phyloP scores from a whole-genome alignment of 2,888 invertebrate genomes.

The Platycnemis pennipes region DNA sequence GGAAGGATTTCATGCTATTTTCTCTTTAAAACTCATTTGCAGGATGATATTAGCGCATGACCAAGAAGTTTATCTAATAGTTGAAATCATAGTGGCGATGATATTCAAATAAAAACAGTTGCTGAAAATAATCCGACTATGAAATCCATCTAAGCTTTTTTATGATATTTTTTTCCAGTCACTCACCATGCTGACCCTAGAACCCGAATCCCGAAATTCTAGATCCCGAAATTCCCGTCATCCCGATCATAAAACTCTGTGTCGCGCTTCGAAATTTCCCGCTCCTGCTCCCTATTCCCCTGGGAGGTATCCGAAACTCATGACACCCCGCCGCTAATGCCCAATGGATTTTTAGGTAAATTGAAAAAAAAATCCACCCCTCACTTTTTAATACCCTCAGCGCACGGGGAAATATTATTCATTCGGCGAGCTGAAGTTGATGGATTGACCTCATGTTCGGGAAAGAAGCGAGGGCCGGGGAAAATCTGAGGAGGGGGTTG shows the following conservation, averaged over 20 bases:
- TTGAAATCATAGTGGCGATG: too few species aligned
- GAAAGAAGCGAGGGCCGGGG: neutral
- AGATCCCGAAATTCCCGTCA: neutral
- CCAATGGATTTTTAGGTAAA: slow-evolving; percentile 55
- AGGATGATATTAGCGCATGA: too few species aligned
- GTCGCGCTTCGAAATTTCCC: neutral
- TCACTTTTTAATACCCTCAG: slow-evolving; percentile 49
- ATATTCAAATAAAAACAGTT: too few species aligned
- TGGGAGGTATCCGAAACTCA: neutral
- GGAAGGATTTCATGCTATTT: too few species aligned
- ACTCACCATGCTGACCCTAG: neutral
- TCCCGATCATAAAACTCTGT: neutral
- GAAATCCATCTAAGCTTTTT: neutral
- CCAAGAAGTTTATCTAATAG: too few species aligned
- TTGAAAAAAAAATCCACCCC: slow-evolving; percentile 30
- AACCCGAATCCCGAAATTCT: too few species aligned
- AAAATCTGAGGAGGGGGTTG: neutral
- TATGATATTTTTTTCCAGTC: neutral
- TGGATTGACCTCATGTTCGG: slow-evolving; percentile 63
- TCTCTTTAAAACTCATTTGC: too few species aligned
- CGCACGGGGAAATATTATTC: slow-evolving; percentile 57
- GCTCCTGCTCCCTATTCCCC: neutral
- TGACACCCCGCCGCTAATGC: slow-evolving; percentile 40
- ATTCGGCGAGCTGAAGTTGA: slow-evolving; percentile 57
- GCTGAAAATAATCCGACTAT: too few species aligned